Evolutionary conservation across 2,888 invertebrate genomes (phyloP), one percentile per base, ranked within the genome.

Genomic region (Rotaria macrura): DNA sequence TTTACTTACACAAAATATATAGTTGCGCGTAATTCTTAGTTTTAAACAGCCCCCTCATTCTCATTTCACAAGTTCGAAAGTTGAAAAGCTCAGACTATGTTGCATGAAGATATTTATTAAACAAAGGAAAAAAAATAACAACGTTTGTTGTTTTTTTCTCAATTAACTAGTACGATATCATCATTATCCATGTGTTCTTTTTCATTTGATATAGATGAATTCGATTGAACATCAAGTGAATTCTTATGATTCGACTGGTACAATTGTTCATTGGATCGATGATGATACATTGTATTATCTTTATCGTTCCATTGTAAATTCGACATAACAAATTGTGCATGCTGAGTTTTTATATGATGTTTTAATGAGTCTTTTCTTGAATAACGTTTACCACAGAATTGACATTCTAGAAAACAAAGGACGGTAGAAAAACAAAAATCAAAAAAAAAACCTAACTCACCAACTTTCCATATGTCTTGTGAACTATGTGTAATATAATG

Each of bases 271-370:
- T 57, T 57, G 1, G 57, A 57, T 14, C 14, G 65, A 29, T 65
- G 65, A 29, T 65, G 65, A 34, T 65, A 65, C 12, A 65, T 17
- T 17, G 65, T 17, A 34, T 34, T 65, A 65, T 65, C 34, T 7
- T 20, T 65, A 17, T 65, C 20, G 0, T 20, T 65, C 34, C 29
- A 34, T 34, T 34, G 34, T 7, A 12, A 34, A 65, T 34, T 34
- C 2, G 65, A 34, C 34, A 34, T 65, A 2, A 34, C 20, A 34
- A 65, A 29, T 25, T 79, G 43, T n/a, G 25, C 23, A 38, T 84
- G 84, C 43, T 84, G 52, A 25, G 52, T 84, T 84, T 84, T 84
- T n/a, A 84, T 84, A 52, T 84, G 84, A 84, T 84, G 52, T 54
- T 84, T 84, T 20, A 84, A 43, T 9, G 40, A 43, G 52, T 84